Evolutionary conservation across 1,140 invertebrate species (phyloP).

Genomic region (Hyphantria cunea): DNA sequence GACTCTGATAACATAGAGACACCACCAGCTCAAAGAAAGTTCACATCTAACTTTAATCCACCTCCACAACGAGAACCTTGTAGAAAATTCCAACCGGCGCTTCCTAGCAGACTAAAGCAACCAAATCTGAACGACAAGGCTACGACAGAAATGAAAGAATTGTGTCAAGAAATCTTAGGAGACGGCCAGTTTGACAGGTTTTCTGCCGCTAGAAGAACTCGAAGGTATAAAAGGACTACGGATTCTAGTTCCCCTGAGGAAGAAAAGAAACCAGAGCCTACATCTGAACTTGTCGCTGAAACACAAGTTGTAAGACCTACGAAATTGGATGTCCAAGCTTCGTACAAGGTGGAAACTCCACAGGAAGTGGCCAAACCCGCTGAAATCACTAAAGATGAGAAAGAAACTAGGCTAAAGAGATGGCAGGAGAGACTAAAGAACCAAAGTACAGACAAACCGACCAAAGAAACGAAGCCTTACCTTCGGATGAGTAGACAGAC

Average conservation of each 20-base stretch:
- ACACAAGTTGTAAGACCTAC: conserved; percentile 80
- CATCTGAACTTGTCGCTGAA: conserved; percentile 79
- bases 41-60: conserved; percentile 81
- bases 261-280: conserved; percentile 76
- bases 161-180: conserved; percentile 82
- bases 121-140: conserved; percentile 63
- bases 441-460: conserved; percentile 68
- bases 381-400: conserved; percentile 79
- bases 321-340: conserved; percentile 74
- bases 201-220: conserved; percentile 89
- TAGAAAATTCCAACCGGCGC: conserved; percentile 71
- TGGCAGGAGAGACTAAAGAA: conserved; percentile 84
- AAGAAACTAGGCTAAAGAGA: conserved; percentile 83
- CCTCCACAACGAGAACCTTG: conserved; percentile 84
- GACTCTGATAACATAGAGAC: conserved; percentile 96
- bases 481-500: conserved; percentile 80
- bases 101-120: conserved; percentile 40
- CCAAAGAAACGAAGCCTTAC: conserved; percentile 72
- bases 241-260: conserved; percentile 84
- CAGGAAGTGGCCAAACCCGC: conserved; percentile 61
- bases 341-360: conserved; percentile 68
- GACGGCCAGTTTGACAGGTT: conserved; percentile 93
- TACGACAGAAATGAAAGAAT: conserved; percentile 67
- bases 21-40: conserved; percentile 89
- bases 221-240: conserved; percentile 89